Evolutionary conservation across 2,113 vertebrate species (phyloP).

Genomic region (Manacus vitellinus): DNA sequence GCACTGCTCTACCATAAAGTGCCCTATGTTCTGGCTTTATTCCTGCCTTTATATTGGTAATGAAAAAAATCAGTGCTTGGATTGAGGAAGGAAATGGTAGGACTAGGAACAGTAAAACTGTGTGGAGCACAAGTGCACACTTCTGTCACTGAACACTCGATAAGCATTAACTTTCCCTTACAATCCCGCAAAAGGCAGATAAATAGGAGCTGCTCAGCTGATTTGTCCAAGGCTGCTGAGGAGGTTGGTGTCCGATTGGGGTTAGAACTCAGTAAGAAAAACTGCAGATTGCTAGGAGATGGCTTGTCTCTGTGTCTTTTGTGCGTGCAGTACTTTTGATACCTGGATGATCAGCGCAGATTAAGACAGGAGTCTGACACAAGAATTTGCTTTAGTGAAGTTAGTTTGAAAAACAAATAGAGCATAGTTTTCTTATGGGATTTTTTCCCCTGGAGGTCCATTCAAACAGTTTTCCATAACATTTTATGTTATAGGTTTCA

Average conservation of each 20-base stretch:
- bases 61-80: background rate
- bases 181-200: background rate
- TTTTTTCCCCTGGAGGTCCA: background rate
- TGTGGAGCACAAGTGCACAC: rapidly evolving
- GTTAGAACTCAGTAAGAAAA: background rate
- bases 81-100: background rate
- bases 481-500: background rate
- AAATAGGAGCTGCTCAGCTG: background rate
- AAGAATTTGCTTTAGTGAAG: background rate
- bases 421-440: background rate
- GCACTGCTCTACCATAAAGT: background rate
- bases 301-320: background rate
- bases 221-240: background rate
- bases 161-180: background rate
- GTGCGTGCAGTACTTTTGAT: background rate
- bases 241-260: background rate
- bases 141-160: background rate
- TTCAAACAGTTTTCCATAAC: background rate
- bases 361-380: background rate
- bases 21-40: background rate
- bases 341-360: background rate
- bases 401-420: background rate
- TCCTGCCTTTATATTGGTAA: background rate
- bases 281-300: background rate
- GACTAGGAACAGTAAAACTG: background rate